phyloP scores from a whole-genome alignment of 2,888 invertebrate species.

The Oscheius sp. region DNA sequence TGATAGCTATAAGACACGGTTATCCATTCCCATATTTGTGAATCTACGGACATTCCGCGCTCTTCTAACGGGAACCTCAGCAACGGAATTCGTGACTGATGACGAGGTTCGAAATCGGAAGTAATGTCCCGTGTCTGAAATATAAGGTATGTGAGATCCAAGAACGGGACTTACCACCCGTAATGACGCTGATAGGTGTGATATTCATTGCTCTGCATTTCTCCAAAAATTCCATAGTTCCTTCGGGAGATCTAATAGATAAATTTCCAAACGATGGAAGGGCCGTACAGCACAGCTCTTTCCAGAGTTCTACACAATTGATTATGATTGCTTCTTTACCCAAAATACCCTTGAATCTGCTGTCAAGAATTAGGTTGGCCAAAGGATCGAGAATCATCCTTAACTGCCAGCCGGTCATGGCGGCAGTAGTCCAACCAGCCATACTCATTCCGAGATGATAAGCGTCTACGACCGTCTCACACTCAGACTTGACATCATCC shows the following conservation, averaged over 20 bases:
- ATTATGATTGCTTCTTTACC: neutral
- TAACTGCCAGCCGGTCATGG: conserved; percentile 20
- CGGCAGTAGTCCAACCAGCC: conserved; percentile 53
- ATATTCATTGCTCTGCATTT: conserved; percentile 51
- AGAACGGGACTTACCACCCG: conserved; percentile 16
- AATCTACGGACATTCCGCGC: conserved; percentile 33
- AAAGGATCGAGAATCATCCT: conserved; percentile 30
- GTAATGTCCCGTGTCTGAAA: conserved; percentile 32
- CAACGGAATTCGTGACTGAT: neutral
- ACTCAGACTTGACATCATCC: conserved; percentile 26
- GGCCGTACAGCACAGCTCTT: conserved; percentile 27
- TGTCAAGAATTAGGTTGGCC: conserved; percentile 26
- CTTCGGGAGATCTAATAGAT: conserved; percentile 27
- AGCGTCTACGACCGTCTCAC: conserved; percentile 42
- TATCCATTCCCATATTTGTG: conserved; percentile 30
- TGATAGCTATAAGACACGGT: conserved; percentile 8
- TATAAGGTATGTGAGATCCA: no score
- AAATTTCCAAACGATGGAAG: conserved; percentile 4
- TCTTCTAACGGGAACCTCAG: neutral
- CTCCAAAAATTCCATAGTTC: conserved; percentile 38
- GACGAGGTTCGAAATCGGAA: conserved; percentile 37
- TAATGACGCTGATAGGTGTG: conserved; percentile 41
- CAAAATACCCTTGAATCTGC: conserved; percentile 6
- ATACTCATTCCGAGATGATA: conserved; percentile 51
- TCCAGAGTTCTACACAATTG: conserved; percentile 20